Evolutionary conservation across 2,797 vertebrate species (phyloP), one percentile per base, ranked within the genome.

Genomic region (Premnoplex brunnescens): DNA sequence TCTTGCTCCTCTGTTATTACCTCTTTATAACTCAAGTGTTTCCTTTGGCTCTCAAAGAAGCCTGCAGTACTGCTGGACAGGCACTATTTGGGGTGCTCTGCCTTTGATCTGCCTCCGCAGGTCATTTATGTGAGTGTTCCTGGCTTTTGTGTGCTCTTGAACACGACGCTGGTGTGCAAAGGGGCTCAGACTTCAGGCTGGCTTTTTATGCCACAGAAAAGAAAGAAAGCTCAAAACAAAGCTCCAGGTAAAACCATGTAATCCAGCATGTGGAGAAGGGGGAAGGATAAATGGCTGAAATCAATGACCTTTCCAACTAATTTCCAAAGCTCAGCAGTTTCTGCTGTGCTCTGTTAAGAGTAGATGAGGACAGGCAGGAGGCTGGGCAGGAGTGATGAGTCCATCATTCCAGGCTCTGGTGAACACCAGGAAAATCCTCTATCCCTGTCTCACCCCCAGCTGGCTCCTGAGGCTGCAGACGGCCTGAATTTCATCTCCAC

Each of bases 241-340:
- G 24, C 52, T 79, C 46, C 64, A 71, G 48, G 72, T 92, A 83
- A 80, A 78, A 82, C 27, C 26, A 52, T 7, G 4, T 37, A 56
- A 86, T 76, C 39, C 59, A 52, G 32, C 20, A 37, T 4, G 27
- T 54, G 79, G 51, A 76, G 89, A 66, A 46, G 0, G 0, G 32
- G n/a, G 46, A 67, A 77, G 44, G 48, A 84, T 67, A 77, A 84
- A 81, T 18, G 46, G 34, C 48, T 85, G 63, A 56, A 89, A 87
- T 67, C 74, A 71, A 32, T 54, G 86, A 95, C 64, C 81, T 96
- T 85, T 95, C 52, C 62, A 94, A 67, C 20, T 56, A 60, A 79
- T 80, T 94, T 80, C 49, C 37, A 91, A 16, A n/a, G 56, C 41
- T 59, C 44, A 74, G 41, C 63, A 58, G 41, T 76, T 91, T 41